Conservation (phyloP, 2,797 vertebrate genomes). For the Anguilla megastoma region DNA sequence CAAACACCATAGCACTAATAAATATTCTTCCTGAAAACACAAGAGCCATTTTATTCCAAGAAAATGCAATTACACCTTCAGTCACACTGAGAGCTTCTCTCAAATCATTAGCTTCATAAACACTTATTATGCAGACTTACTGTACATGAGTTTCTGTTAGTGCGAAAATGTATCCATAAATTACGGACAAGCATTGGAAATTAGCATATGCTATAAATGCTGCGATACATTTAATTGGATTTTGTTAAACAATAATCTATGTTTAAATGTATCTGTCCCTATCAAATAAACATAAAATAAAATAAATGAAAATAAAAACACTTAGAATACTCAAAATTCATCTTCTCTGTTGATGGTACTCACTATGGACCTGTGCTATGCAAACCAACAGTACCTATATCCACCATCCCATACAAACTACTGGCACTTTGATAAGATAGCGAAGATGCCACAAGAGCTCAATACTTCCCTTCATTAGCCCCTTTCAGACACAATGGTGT, state of each 20-base stretch:
- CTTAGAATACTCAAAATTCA: background rate
- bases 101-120: background rate
- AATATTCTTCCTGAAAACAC: background rate
- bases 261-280: no score
- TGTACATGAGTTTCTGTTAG: background rate
- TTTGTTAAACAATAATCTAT: background rate
- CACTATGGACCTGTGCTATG: background rate
- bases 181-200: background rate
- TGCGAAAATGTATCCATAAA: background rate
- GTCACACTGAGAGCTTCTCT: background rate
- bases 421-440: background rate
- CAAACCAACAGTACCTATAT: background rate
- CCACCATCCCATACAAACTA: background rate
- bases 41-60: background rate
- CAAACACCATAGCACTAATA: background rate
- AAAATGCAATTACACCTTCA: background rate
- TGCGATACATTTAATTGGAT: no score
- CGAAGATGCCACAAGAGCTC: background rate
- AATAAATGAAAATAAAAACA: no score
- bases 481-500: conserved; percentile 16
- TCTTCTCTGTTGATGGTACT: background rate
- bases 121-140: background rate
- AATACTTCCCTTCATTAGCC: background rate
- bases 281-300: no score
- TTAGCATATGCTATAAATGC: no score